A percentile compares a stretch with the other conserved stretches of the same genome.
phyloP scores from a whole-genome alignment of 2,113 vertebrate species.

The Lepus europaeus region DNA sequence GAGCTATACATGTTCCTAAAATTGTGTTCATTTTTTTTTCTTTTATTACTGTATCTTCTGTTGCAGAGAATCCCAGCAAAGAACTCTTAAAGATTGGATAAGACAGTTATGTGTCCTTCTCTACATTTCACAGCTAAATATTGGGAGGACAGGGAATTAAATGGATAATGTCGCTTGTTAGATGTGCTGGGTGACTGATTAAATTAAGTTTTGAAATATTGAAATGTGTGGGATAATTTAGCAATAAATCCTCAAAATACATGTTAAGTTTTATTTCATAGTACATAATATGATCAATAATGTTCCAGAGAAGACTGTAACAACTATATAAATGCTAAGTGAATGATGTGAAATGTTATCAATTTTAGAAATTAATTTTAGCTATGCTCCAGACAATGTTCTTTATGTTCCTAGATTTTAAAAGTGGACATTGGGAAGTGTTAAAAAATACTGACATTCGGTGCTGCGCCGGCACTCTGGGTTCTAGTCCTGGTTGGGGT shows the following conservation, averaged over 20 bases:
- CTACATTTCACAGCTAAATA: not conserved
- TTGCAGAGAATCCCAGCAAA: not conserved
- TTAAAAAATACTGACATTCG: not conserved
- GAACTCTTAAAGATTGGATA: not conserved
- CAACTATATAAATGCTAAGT: not conserved
- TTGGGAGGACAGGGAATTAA: not conserved
- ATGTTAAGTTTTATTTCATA: not conserved
- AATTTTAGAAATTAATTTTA: conserved; percentile 5
- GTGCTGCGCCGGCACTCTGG: too few species aligned
- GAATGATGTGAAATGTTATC: not conserved
- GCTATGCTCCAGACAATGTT: not conserved
- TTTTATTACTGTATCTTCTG: not conserved
- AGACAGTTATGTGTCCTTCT: not conserved
- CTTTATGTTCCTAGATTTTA: not conserved
- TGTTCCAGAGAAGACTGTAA: not conserved
- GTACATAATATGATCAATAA: not conserved
- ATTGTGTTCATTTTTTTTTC: not conserved
- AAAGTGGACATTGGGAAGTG: not conserved
- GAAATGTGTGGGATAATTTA: not conserved
- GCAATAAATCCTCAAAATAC: conserved; percentile 37
- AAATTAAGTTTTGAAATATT: conserved; percentile 36
- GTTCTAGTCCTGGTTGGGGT: too few species aligned
- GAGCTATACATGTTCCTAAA: not conserved
- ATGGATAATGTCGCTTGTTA: not conserved
- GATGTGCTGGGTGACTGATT: not conserved